phyloP scores from a whole-genome alignment of 2,113 vertebrate genomes.

The Pseudopipra pipra region DNA sequence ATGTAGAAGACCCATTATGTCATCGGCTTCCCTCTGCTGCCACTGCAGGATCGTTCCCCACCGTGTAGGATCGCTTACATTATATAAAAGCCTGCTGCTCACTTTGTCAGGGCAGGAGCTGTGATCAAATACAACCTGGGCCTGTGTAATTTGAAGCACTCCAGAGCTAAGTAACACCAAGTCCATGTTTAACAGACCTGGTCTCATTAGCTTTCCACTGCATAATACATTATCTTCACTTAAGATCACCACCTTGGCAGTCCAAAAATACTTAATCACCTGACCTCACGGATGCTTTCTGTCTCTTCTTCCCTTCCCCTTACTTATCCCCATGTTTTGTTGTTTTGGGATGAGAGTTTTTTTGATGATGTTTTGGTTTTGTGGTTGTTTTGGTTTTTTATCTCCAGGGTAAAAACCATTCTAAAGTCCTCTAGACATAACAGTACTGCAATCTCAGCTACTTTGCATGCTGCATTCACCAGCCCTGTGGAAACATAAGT shows the following conservation, averaged over 20 bases:
- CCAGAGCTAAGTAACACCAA: conserved; percentile 14
- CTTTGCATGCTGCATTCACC: neutral
- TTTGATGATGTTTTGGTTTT: neutral
- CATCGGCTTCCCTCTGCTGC: conserved; percentile 5
- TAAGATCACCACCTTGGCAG: neutral
- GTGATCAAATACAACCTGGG: conserved; percentile 4
- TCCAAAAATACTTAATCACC: conserved; percentile 6
- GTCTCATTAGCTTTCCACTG: conserved; percentile 33
- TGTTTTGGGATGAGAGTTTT: neutral
- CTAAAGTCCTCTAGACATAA: neutral
- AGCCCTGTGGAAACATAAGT: neutral
- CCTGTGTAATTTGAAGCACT: conserved; percentile 35
- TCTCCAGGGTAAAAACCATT: neutral
- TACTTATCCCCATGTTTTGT: neutral
- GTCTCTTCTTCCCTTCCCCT: neutral
- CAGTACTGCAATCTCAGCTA: neutral
- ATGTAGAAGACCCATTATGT: conserved; percentile 30
- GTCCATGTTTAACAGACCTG: conserved; percentile 7
- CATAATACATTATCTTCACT: conserved; percentile 44
- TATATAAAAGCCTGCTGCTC: conserved; percentile 27
- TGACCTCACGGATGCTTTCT: neutral
- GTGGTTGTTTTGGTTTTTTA: neutral
- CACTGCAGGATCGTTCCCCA: neutral
- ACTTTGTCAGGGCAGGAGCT: neutral
- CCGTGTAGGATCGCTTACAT: neutral